phyloP scores from a whole-genome alignment of 2,113 vertebrate genomes.

The Caranx melampygus region DNA sequence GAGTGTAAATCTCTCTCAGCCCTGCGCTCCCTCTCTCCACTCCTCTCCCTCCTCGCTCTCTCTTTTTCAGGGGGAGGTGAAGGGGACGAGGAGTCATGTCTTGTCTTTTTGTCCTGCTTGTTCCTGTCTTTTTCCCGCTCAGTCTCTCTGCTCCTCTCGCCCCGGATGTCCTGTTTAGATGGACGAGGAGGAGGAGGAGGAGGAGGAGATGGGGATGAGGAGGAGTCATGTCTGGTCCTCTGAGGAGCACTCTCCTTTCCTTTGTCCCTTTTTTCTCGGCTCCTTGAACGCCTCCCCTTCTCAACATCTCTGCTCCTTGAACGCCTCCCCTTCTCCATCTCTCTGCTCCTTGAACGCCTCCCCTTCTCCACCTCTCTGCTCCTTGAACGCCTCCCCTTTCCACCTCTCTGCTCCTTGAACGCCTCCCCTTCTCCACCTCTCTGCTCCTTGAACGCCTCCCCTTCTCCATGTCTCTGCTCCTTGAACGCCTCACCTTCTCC shows the following conservation, averaged over 20 bases:
- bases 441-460: constrained; percentile 48
- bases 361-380: constrained; percentile 23
- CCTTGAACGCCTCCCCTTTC: not conserved
- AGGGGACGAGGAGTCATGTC: constrained; percentile 65
- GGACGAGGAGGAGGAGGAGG: constrained; percentile 55
- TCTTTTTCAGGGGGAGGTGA: constrained; percentile 74
- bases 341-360: constrained; percentile 2
- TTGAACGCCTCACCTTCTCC: constrained; percentile 1
- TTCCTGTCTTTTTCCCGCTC: constrained; percentile 52
- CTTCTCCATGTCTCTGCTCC: constrained; percentile 17
- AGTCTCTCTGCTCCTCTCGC: constrained; percentile 40
- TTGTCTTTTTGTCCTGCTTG: constrained; percentile 48
- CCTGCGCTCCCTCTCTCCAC: constrained; percentile 58
- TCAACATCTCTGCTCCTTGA: constrained; percentile 50
- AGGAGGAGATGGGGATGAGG: constrained; percentile 57
- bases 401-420: constrained; percentile 21
- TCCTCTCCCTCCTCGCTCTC: constrained; percentile 47
- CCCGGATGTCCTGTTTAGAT: constrained; percentile 49
- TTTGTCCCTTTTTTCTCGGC: constrained; percentile 51
- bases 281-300: constrained; percentile 1
- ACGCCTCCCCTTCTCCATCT: constrained; percentile 8
- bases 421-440: constrained; percentile 9
- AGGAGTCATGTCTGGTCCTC: constrained; percentile 68
- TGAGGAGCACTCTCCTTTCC: constrained; percentile 49
- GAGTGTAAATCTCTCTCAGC: constrained; percentile 44